Conservation (phyloP, 2,888 invertebrate genomes). For the Eupithecia vulgata region DNA sequence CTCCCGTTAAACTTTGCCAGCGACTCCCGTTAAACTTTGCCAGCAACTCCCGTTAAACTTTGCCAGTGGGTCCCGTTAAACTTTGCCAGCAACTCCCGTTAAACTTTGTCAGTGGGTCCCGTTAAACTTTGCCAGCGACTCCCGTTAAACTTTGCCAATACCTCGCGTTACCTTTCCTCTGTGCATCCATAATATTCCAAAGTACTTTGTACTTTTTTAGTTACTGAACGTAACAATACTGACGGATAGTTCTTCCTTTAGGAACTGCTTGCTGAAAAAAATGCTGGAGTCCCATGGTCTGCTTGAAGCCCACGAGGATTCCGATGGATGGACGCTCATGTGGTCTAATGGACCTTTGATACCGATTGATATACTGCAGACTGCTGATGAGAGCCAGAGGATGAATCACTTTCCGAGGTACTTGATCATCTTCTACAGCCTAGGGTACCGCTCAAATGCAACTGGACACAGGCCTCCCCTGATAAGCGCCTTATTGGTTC, state of each 20-base stretch:
- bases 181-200: not conserved
- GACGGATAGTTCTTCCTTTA: slow-evolving; percentile 26
- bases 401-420: slow-evolving; percentile 5
- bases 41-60: not conserved
- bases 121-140: not conserved
- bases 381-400: not conserved
- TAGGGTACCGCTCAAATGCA: not conserved
- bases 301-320: not conserved
- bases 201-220: no score
- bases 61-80: no score
- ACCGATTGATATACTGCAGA: not conserved
- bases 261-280: slow-evolving; percentile 38
- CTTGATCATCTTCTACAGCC: not conserved
- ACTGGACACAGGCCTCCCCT: not conserved
- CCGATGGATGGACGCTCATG: not conserved
- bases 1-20: not conserved
- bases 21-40: not conserved
- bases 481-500: not conserved
- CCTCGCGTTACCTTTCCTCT: not conserved
- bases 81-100: no score
- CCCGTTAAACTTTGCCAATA: no score
- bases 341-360: not conserved
- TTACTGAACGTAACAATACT: slow-evolving; percentile 29
- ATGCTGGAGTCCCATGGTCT: not conserved
- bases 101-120: not conserved